Conservation (phyloP, 2,113 vertebrate species). For the Passer montanus region DNA sequence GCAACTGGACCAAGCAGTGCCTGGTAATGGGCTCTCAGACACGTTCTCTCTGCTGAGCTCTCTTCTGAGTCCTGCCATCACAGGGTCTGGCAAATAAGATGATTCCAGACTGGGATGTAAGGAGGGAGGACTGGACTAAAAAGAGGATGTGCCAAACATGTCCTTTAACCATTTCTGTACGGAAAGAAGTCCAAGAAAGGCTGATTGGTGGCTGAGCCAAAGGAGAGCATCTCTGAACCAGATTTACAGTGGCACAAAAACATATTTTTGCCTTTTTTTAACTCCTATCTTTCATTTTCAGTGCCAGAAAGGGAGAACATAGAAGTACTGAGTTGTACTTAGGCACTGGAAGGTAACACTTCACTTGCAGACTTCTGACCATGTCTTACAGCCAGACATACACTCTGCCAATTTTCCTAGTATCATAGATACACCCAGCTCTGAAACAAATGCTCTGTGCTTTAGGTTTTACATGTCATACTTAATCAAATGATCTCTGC, state of each 20-base stretch:
- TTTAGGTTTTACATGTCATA: not conserved
- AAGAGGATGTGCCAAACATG: not conserved
- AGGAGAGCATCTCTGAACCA: not conserved
- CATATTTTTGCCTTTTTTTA: not conserved
- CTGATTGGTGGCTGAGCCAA: not conserved
- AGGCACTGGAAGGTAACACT: not conserved
- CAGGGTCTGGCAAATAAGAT: not conserved
- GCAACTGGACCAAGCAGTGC: not conserved
- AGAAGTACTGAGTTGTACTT: not conserved
- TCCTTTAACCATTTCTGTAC: not conserved
- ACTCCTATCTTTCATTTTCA: not conserved
- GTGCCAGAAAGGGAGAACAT: not conserved
- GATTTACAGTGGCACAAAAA: not conserved
- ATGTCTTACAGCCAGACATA: not conserved
- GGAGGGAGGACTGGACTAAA: not conserved
- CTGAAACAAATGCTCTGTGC: not conserved
- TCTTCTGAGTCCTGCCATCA: not conserved
- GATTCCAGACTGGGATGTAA: not conserved
- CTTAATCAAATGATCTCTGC: not conserved
- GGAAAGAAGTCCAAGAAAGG: not conserved
- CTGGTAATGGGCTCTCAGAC: not conserved
- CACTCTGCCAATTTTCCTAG: not conserved
- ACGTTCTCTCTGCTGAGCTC: not conserved
- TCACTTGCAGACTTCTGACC: not conserved
- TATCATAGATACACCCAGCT: not conserved